A percentile compares a stretch with the other conserved stretches of the same genome.
These are phyloP conservation scores for Chrysolina americana DNA, from an alignment of 2,888 invertebrate genomes.

Conservation along the genomic window DNA sequence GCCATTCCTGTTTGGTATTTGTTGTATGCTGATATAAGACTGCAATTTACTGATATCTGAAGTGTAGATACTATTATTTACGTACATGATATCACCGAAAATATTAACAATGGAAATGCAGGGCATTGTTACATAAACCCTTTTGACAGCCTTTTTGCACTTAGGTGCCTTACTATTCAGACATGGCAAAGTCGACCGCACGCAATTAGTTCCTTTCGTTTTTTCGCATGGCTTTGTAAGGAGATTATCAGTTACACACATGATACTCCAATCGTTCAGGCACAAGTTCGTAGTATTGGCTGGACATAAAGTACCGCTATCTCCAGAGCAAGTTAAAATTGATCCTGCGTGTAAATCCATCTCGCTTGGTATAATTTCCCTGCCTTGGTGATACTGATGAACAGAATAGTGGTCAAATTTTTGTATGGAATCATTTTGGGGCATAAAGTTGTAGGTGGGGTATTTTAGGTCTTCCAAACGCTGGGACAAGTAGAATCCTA, in stretches of 20 bases:
- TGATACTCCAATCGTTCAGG: slow-evolving; percentile 34
- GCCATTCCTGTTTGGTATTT: slow-evolving; percentile 5
- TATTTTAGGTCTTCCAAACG: background rate
- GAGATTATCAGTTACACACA: slow-evolving; percentile 37
- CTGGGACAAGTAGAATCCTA: slow-evolving; percentile 26
- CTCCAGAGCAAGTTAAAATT: slow-evolving; percentile 32
- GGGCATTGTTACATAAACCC: slow-evolving; percentile 17
- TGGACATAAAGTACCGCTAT: slow-evolving; percentile 36
- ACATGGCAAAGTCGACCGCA: slow-evolving; percentile 5
- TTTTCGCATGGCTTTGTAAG: slow-evolving; percentile 29
- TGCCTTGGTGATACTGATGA: slow-evolving; percentile 32
- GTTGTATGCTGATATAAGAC: slow-evolving; percentile 31
- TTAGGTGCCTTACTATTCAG: slow-evolving; percentile 10
- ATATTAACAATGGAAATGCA: slow-evolving; percentile 33
- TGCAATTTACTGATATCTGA: background rate
- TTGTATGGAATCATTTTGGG: slow-evolving; percentile 21
- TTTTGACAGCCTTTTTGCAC: slow-evolving; percentile 16
- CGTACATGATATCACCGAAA: slow-evolving; percentile 33
- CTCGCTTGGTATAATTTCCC: slow-evolving; percentile 31
- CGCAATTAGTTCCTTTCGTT: slow-evolving; percentile 20
- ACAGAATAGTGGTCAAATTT: slow-evolving; percentile 38
- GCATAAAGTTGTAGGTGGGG: slow-evolving; percentile 33
- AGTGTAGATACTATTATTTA: slow-evolving; percentile 30
- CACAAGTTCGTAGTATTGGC: slow-evolving; percentile 30
- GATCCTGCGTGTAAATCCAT: slow-evolving; percentile 32